Evolutionary conservation across 2,113 vertebrate species (phyloP), one percentile per base, ranked within the genome.

Genomic region (Nanorana parkeri): DNA sequence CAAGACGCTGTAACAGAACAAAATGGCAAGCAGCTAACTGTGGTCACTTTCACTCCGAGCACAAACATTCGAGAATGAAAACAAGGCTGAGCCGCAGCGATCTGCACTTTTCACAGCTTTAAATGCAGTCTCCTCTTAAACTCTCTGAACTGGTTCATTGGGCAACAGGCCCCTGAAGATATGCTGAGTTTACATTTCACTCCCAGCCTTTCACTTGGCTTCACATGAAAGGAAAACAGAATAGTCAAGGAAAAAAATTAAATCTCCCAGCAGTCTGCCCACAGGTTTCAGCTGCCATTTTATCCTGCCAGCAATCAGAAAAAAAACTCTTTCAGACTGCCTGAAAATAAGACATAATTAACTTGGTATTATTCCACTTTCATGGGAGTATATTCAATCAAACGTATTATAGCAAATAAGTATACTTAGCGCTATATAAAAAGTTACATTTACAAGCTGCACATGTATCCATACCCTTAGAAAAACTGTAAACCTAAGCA

Each of bases 201-300:
- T 88, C 79, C 19, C 2, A 86, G 84, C 69, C 86, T 91, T 86
- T 89, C 87, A 88, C 89, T 94, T 92, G 91, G 91, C 90, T 90
- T 84, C 86, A 91, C 88, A 90, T 89, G 90, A 94, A 93, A 93
- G 85, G 54, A 83, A 88, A 69, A 86, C 73, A 89, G 87, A 84
- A 78, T 86, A 84, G 87, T 82, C 78, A 86, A 86, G 84, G 69
- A 81, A 86, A 85, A 84, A 81, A 67, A 51, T 61, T 3, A 7
- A 80, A 68, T 85, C 66, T 28, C 80, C 69, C 51, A 66, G 80
- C 86, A 87, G 86, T 41, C 84, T 87, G 86, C 75, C 86, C 85
- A 71, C 85, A 80, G 84, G 86, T 87, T 89, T 79, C 54, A 88
- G 88, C 86, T 90, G 86, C 77, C 88, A 87, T 66, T 90, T 89